phyloP scores from a whole-genome alignment of 2,113 vertebrate species.

The Odobenus rosmarus region DNA sequence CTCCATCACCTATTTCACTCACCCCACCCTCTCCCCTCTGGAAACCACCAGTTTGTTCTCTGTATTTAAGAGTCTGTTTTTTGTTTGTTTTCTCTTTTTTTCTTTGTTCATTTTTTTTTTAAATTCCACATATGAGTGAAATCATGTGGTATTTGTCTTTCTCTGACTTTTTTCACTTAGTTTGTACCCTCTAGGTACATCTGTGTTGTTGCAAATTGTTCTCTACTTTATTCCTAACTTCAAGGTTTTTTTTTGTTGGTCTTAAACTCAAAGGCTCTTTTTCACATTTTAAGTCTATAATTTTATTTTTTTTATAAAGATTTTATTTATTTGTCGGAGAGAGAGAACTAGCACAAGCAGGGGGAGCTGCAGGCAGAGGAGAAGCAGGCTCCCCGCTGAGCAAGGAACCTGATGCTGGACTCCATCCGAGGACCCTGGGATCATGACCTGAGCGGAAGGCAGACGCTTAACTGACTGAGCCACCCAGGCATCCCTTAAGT shows the following conservation, averaged over 20 bases:
- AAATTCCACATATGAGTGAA: not conserved
- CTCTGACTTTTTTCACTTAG: not conserved
- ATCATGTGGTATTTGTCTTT: not conserved
- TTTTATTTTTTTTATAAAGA: not conserved
- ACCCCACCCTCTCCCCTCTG: not conserved
- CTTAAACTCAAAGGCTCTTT: not conserved
- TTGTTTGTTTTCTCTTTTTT: not conserved
- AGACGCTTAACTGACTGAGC: too few relatives aligned
- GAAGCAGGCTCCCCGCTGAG: too few relatives aligned
- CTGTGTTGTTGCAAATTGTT: not conserved
- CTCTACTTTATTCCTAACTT: not conserved
- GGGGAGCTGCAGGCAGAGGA: too few relatives aligned
- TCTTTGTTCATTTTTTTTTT: not conserved
- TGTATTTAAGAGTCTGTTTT: not conserved
- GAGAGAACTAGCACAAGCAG: too few relatives aligned
- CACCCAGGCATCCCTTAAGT: not conserved
- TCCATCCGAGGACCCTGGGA: too few relatives aligned
- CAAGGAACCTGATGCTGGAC: too few relatives aligned
- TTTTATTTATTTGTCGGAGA: too few relatives aligned
- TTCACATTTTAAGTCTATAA: not conserved
- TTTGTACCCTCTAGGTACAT: not conserved
- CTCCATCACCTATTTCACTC: not conserved
- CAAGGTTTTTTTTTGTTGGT: not conserved
- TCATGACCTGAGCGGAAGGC: too few relatives aligned
- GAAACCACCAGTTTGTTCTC: not conserved